Evolutionary conservation across 2,888 invertebrate genomes (phyloP), one percentile per base, ranked within the genome.

Genomic region (Agonopterix heracliana): DNA sequence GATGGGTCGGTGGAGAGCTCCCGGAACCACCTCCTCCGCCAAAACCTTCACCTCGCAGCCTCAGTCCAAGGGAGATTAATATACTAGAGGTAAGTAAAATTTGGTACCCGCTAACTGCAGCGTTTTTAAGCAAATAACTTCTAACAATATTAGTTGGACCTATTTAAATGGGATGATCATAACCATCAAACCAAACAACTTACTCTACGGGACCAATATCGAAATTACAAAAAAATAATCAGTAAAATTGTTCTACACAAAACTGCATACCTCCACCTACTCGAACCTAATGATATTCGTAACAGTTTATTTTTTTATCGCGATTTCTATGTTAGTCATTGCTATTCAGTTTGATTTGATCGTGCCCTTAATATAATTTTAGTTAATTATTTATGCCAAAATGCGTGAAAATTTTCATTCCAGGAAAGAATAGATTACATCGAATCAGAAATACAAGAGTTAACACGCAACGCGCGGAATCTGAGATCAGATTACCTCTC

Each of bases 391-490:
- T 1, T 3, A 17, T 17, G 17, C 17, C 26, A 26, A 38, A 38
- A 9, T 38, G 9, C 4, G 38, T 5, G 26, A 26, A 10, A 38
- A 38, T 38, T 10, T 10, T 9, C n/a, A 14, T 75, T 70, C 11
- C 75, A 88, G 88, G 88, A 88, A 73, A 78, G 88, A 62, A 87
- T 88, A 57, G 87, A 88, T 62, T 88, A 83, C 68, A 86, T 88
- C 44, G 88, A 88, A 68, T 84, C 86, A n/a, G 88, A 88, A 59
- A 87, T 88, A 45, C 87, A 85, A 52, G 88, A 88, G 59, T 80
- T 88, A 58, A 88, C 88, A 2, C 72, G 78, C n/a, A 88, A 88
- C 61, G 88, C 86, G 1, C 75, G 78, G 26, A 88, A 88, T 54
- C 59, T 88, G 17, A 87, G 82, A 53, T 78, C 79, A 8, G 87